Evolutionary conservation across 53 echinoderm and acorn worm species (phyloP).

Genomic region (Henricia sp.): DNA sequence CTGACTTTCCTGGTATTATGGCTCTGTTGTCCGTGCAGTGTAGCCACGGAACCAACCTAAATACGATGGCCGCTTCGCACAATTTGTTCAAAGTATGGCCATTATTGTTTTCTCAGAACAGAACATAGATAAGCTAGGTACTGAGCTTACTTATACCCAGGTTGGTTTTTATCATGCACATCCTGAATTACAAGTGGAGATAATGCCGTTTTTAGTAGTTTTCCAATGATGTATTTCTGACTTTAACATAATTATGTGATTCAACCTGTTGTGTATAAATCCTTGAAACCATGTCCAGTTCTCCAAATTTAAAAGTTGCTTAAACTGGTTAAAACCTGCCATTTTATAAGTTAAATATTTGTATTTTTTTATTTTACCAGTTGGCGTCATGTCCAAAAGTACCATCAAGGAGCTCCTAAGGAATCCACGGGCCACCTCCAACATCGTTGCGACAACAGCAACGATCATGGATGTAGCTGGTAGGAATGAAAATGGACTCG

Average conservation of each 20-base stretch:
- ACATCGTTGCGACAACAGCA: conserved; percentile 32
- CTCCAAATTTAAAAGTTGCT: neutral
- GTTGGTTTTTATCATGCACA: no score
- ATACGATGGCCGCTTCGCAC: no score
- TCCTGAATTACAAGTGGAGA: no score
- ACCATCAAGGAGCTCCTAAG: conserved; percentile 86
- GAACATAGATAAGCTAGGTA: no score
- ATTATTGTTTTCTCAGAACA: no score
- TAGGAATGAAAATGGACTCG: neutral
- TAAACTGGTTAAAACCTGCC: neutral
- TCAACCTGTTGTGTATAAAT: neutral
- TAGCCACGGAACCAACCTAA: no score
- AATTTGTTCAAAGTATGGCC: no score
- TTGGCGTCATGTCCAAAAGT: conserved; percentile 73
- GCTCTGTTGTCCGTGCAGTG: no score
- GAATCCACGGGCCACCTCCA: conserved; percentile 87
- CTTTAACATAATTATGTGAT: neutral
- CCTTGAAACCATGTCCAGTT: neutral
- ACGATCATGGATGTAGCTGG: conserved; percentile 48
- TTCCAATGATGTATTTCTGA: no score
- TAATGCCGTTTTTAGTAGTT: no score
- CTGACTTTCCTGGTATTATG: no score
- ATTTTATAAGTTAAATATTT: neutral
- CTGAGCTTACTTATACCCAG: no score
- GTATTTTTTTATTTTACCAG: conserved; percentile 39